A percentile compares a stretch with the other conserved stretches of the same genome.
These are phyloP conservation scores for Charaxes varanes DNA, from an alignment of 1,140 invertebrate species.

Conservation along the genomic window DNA sequence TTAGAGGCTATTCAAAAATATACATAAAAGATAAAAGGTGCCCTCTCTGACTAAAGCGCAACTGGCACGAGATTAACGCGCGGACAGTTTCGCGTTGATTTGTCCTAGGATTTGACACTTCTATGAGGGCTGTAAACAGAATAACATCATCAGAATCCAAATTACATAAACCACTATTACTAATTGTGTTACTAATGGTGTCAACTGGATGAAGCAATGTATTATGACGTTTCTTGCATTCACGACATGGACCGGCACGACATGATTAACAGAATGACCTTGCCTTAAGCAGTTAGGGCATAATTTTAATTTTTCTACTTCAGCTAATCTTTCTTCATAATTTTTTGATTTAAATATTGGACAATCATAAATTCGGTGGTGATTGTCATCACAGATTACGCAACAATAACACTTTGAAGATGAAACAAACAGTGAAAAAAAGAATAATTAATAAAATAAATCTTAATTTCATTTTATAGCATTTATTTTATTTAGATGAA, in stretches of 20 bases:
- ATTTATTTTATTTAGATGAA: too few species aligned
- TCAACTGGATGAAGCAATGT: slow-evolving; percentile 18
- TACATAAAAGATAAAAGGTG: too few species aligned
- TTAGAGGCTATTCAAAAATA: too few species aligned
- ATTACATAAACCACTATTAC: slow-evolving; percentile 6
- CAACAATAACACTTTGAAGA: slow-evolving; percentile 4
- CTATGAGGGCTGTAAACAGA: slow-evolving; percentile 28
- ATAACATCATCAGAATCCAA: slow-evolving; percentile 15
- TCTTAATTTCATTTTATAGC: too few species aligned
- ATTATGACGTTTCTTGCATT: slow-evolving; percentile 23
- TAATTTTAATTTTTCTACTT: slow-evolving; percentile 22
- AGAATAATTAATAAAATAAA: too few species aligned
- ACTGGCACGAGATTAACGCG: too few species aligned
- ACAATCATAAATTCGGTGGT: slow-evolving; percentile 28
- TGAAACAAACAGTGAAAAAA: too few species aligned
- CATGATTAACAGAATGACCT: slow-evolving; percentile 22
- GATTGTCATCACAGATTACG: slow-evolving; percentile 16
- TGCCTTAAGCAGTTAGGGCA: slow-evolving; percentile 27
- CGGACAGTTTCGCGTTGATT: slow-evolving; percentile 15
- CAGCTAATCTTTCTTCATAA: slow-evolving; percentile 17
- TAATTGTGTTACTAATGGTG: background rate
- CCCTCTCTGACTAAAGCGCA: too few species aligned
- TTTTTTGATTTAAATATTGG: slow-evolving; percentile 23
- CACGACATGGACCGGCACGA: slow-evolving; percentile 18
- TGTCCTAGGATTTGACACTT: slow-evolving; percentile 20